These are phyloP conservation scores for Ceraclea dissimilis DNA, from an alignment of 2,888 invertebrate species.

Conservation along the genomic window DNA sequence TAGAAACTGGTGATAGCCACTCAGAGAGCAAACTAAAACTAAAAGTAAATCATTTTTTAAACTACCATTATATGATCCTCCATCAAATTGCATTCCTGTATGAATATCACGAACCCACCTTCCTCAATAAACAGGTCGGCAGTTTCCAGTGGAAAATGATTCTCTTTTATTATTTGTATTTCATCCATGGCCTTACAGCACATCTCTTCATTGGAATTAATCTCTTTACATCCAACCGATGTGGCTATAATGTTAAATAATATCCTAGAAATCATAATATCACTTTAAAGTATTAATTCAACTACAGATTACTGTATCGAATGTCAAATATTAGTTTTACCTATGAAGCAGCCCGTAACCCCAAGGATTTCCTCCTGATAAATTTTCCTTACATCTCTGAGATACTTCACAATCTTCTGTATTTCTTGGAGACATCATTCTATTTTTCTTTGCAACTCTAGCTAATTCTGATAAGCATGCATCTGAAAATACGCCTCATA, in stretches of 20 bases:
- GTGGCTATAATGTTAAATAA: slow-evolving; percentile 32
- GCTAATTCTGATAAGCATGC: slow-evolving; percentile 26
- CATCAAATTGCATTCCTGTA: not conserved
- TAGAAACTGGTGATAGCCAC: slow-evolving; percentile 15
- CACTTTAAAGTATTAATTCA: no score
- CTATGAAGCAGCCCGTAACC: slow-evolving; percentile 37
- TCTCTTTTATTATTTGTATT: slow-evolving; percentile 29
- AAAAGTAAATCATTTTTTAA: slow-evolving; percentile 1
- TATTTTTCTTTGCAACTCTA: slow-evolving; percentile 28
- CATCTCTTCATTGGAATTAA: slow-evolving; percentile 8
- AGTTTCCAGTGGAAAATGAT: slow-evolving; percentile 29
- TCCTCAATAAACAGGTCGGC: slow-evolving; percentile 35
- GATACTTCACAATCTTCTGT: slow-evolving; percentile 7
- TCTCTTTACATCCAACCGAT: slow-evolving; percentile 27
- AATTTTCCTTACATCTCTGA: slow-evolving; percentile 22
- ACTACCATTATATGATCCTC: not conserved
- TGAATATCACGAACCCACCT: slow-evolving; percentile 27
- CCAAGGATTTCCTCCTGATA: slow-evolving; percentile 28
- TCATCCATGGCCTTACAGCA: slow-evolving; percentile 32
- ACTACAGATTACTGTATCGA: no score
- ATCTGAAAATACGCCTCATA: slow-evolving; percentile 13
- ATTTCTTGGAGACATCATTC: slow-evolving; percentile 1
- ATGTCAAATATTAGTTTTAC: slow-evolving; percentile 17
- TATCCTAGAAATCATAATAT: slow-evolving; percentile 29
- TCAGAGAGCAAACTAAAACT: slow-evolving; percentile 19